Percentiles rank a stretch among this genome's conserved stretches.
These are phyloP conservation scores for Typhlichthys subterraneus DNA, from an alignment of 2,797 vertebrate genomes.

Conservation along the genomic window DNA sequence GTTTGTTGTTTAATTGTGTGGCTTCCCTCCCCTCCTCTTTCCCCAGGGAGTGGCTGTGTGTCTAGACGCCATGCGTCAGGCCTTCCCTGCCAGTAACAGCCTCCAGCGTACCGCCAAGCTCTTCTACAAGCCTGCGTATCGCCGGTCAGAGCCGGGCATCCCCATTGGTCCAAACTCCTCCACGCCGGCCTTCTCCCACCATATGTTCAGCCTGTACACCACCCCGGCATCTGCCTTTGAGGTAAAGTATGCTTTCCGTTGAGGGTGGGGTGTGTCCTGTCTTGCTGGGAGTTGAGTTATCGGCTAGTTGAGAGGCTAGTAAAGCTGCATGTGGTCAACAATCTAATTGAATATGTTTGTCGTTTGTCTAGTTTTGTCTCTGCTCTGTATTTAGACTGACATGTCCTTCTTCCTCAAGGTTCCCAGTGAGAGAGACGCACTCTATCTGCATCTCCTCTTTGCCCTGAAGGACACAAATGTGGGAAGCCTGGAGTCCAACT, in stretches of 20 bases:
- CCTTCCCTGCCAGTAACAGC: conserved; percentile 73
- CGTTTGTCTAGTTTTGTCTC: background rate
- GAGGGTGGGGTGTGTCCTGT: too few relatives aligned
- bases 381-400: background rate
- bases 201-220: conserved; percentile 78
- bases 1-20: too few relatives aligned
- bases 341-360: background rate
- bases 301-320: background rate
- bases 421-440: conserved; percentile 65
- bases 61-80: conserved; percentile 71
- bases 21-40: conserved; percentile 6
- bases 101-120: conserved; percentile 76
- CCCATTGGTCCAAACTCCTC: conserved; percentile 74
- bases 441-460: conserved; percentile 86
- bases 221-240: conserved; percentile 65
- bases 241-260: conserved; percentile 28
- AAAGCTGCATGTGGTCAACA: background rate
- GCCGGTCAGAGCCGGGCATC: conserved; percentile 73
- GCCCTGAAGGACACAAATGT: conserved; percentile 78
- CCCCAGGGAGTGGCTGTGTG: conserved; percentile 83
- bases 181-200: conserved; percentile 73
- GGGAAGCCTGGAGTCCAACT: conserved; percentile 82
- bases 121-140: conserved; percentile 65
- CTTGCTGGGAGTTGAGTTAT: too few relatives aligned
- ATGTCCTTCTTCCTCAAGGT: conserved; percentile 40